Conservation (phyloP, 1,140 invertebrate species). For the Hylaeus volcanicus region DNA sequence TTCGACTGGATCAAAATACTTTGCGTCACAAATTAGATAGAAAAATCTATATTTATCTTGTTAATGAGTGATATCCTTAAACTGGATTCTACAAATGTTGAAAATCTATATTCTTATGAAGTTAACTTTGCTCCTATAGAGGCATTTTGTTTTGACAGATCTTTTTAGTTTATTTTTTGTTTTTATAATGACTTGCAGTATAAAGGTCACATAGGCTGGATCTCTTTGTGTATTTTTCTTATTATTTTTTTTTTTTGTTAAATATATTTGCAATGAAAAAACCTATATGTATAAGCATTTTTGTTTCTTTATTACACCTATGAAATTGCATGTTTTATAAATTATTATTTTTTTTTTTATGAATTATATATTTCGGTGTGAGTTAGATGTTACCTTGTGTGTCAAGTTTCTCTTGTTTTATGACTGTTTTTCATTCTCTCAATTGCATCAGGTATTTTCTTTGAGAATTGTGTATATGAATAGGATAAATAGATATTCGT, state of each 20-base stretch:
- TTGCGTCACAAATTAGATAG: slow-evolving; percentile 49
- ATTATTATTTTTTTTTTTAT: background rate
- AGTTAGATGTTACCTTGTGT: slow-evolving; percentile 10
- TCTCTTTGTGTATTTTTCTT: slow-evolving; percentile 24
- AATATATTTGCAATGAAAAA: slow-evolving; percentile 45
- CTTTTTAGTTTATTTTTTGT: slow-evolving; percentile 16
- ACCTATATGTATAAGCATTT: slow-evolving; percentile 24
- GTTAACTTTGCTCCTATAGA: slow-evolving; percentile 22
- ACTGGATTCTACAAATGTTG: slow-evolving; percentile 32
- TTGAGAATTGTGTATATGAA: slow-evolving; percentile 15
- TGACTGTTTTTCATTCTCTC: slow-evolving; percentile 1
- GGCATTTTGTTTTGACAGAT: slow-evolving; percentile 17
- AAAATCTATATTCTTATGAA: slow-evolving; percentile 37
- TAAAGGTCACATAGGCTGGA: slow-evolving; percentile 23
- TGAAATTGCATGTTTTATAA: slow-evolving; percentile 6
- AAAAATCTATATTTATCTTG: slow-evolving; percentile 15
- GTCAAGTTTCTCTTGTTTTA: background rate
- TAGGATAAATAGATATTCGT: slow-evolving; percentile 55
- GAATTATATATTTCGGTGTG: background rate
- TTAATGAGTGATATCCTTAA: slow-evolving; percentile 20
- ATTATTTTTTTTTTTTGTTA: slow-evolving; percentile 25
- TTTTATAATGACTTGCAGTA: slow-evolving; percentile 11
- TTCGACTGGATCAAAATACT: slow-evolving; percentile 64
- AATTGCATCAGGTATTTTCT: background rate
- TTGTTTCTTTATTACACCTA: slow-evolving; percentile 31